Evolutionary conservation across 2,113 vertebrate species (phyloP).

Genomic region (Leuciscus idus): DNA sequence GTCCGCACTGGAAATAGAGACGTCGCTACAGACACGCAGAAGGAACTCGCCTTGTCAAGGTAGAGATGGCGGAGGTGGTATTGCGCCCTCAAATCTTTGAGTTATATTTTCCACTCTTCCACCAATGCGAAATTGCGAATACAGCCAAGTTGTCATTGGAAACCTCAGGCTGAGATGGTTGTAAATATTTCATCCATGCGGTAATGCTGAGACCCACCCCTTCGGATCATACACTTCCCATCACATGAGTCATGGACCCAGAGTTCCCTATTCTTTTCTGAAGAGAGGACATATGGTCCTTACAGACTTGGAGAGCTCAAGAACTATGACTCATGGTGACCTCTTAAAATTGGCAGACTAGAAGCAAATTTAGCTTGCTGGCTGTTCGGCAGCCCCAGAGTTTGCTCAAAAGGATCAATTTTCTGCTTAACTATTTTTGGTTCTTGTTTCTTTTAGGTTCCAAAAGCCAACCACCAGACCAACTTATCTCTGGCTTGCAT

Average conservation of each 20-base stretch:
- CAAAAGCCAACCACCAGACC: slow-evolving; percentile 25
- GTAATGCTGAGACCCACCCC: slow-evolving; percentile 76
- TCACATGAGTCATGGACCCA: slow-evolving; percentile 53
- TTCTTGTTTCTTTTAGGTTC: slow-evolving; percentile 55
- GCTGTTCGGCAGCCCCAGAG: background rate
- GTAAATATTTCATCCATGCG: slow-evolving; percentile 71
- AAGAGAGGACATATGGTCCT: slow-evolving; percentile 28
- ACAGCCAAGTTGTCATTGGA: slow-evolving; percentile 63
- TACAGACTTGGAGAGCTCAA: background rate
- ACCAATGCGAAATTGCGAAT: background rate
- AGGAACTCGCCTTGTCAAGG: slow-evolving; percentile 72
- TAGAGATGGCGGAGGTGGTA: slow-evolving; percentile 52
- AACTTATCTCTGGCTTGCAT: slow-evolving; percentile 45
- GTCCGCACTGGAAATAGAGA: slow-evolving; percentile 66
- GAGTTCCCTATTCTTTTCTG: slow-evolving; percentile 7
- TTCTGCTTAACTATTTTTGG: background rate
- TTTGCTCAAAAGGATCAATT: background rate
- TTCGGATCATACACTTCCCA: slow-evolving; percentile 68
- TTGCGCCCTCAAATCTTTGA: background rate
- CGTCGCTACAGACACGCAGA: slow-evolving; percentile 61
- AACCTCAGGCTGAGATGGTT: slow-evolving; percentile 55
- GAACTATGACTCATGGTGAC: slow-evolving; percentile 17
- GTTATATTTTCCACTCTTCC: slow-evolving; percentile 35
- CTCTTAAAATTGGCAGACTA: slow-evolving; percentile 30
- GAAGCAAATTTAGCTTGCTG: background rate